Base-by-base conservation (phyloP, 1,140 invertebrate species). In the Pissodes strobi region DNA sequence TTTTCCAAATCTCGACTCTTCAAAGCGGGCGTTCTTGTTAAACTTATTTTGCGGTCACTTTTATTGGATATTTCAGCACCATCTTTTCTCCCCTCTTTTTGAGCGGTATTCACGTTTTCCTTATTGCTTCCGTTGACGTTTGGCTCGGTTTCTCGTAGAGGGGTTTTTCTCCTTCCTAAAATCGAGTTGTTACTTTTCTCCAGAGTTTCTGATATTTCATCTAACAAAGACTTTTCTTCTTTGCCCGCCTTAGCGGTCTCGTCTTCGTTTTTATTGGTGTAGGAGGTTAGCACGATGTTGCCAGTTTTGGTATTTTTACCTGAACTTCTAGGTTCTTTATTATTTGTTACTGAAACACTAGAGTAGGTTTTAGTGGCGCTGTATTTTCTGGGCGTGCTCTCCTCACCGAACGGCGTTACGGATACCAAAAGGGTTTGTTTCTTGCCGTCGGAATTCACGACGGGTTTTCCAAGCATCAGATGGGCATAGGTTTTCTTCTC, bases 351-450 rank as follows among this genome's bases (percentile, higher is more conserved):
- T 12, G 9, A 3, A 19, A 2, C 6, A 6, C 8, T 46, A 5
- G 9, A 18, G 25, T 64, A 66, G 39, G 73, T 72, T 25, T 74
- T 74, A 1, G 64, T 27, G 1, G 56, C 52, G 79, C 79, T 9
- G 79, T 77, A 66, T 81, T 83, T 72, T 37, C 49, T 61, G 19
- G 55, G 19, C 6, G 48, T 45, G 6, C 77, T 43, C 34, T 80
- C 81, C 39, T 88, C 86, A 1, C 87, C 87, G 69, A 92, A 92
- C 3, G 91, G 91, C 51, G 88, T 91, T 3, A 92, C 89, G 9
- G 88, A 88, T 1, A 93, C 90, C 38, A 90, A 76, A 3, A 92
- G 76, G 0, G 89, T 90, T 70, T 89, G 89, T 75, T 90, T 91
- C 62, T 87, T 87, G 1, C 89, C 88, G 38, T 89, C 87, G 0